Percentiles rank a stretch among this genome's conserved stretches.
Evolutionary conservation across 1,140 invertebrate species (phyloP).

Genomic region (Drosophila littoralis): DNA sequence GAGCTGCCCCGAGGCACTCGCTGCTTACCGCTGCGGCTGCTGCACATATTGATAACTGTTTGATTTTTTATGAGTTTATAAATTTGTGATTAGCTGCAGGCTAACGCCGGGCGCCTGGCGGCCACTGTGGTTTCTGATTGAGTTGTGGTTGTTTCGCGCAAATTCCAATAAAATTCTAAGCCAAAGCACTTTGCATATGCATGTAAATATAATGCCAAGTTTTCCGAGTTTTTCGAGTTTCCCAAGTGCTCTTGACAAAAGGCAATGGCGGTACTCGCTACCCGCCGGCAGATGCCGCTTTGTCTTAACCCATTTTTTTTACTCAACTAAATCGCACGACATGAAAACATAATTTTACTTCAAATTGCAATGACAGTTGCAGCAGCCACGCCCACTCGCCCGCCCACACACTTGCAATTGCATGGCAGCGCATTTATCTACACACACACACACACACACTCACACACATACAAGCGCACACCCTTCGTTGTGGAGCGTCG

Average conservation of each 20-base stretch:
- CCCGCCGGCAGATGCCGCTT: constrained; percentile 53
- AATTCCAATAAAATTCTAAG: constrained; percentile 32
- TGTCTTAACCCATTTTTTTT: constrained; percentile 67
- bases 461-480: neutral
- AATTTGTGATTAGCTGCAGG: constrained; percentile 76
- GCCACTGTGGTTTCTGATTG: constrained; percentile 47
- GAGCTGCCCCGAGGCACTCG: constrained; percentile 37
- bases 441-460: constrained; percentile 25
- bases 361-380: constrained; percentile 77
- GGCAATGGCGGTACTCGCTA: neutral
- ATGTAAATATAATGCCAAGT: constrained; percentile 40
- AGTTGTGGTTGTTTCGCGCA: constrained; percentile 14
- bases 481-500: neutral
- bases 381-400: constrained; percentile 72
- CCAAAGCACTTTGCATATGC: constrained; percentile 38
- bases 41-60: constrained; percentile 80
- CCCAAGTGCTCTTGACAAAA: constrained; percentile 45
- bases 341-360: constrained; percentile 83
- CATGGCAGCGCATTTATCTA: constrained; percentile 7
- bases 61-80: constrained; percentile 83
- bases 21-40: constrained; percentile 13
- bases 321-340: constrained; percentile 67
- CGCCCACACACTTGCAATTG: constrained; percentile 62
- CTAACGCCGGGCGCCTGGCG: constrained; percentile 6
- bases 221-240: constrained; percentile 12